These are phyloP conservation scores for Acrobasis suavella DNA, from an alignment of 2,888 invertebrate genomes.

Conservation along the genomic window DNA sequence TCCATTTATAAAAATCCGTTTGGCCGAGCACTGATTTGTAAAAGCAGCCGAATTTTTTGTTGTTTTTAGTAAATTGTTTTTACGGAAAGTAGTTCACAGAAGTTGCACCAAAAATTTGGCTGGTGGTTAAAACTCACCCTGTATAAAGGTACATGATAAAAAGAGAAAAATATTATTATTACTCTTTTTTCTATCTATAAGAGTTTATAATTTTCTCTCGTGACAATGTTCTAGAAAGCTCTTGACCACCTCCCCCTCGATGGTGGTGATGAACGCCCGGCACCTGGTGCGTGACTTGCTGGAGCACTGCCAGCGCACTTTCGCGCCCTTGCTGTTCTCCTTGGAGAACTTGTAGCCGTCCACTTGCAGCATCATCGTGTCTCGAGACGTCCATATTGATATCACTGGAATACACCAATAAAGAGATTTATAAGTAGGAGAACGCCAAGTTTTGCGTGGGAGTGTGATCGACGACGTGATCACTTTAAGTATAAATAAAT, in stretches of 20 bases:
- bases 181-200: neutral
- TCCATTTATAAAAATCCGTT: too few species aligned
- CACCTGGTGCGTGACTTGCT: constrained; percentile 42
- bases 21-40: too few species aligned
- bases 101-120: too few species aligned
- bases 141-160: too few species aligned
- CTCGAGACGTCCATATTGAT: neutral
- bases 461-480: too few species aligned
- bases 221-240: constrained; percentile 30
- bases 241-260: constrained; percentile 31
- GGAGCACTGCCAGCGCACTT: constrained; percentile 24
- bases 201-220: neutral
- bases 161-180: too few species aligned
- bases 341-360: constrained; percentile 16
- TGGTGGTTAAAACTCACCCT: too few species aligned
- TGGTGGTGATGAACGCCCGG: constrained; percentile 41
- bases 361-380: neutral
- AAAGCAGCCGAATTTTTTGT: too few species aligned
- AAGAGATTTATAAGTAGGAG: neutral
- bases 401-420: neutral
- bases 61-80: too few species aligned
- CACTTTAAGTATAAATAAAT: too few species aligned
- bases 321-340: neutral
- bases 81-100: too few species aligned
- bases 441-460: too few species aligned